Conservation (phyloP, 2,888 invertebrate species). For the Pterostichus madidus region DNA sequence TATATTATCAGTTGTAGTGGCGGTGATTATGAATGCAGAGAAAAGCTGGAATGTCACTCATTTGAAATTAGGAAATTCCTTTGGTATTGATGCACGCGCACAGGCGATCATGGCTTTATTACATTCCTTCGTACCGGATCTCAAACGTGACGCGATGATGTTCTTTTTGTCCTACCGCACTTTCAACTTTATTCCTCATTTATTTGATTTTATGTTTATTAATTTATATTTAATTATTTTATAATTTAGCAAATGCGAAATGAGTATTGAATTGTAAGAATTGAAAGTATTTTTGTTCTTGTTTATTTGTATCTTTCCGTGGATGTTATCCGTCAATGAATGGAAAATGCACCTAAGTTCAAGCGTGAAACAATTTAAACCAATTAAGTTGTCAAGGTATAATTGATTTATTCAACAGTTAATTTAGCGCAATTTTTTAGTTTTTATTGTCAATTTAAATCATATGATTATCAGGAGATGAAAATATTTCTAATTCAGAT, state of each 20-base stretch:
- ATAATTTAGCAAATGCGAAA: too few relatives aligned
- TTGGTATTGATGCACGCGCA: constrained; percentile 31
- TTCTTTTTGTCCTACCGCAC: neutral
- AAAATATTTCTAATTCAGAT: too few relatives aligned
- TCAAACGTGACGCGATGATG: constrained; percentile 10
- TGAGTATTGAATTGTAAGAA: too few relatives aligned
- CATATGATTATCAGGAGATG: too few relatives aligned
- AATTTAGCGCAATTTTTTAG: too few relatives aligned
- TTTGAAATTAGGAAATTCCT: constrained; percentile 53
- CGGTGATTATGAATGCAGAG: constrained; percentile 42
- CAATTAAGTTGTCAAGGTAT: neutral
- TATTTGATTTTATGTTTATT: too few relatives aligned
- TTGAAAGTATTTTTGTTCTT: too few relatives aligned
- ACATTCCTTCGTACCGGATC: constrained; percentile 23
- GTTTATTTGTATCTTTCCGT: neutral
- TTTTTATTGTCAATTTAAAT: too few relatives aligned
- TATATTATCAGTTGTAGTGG: neutral
- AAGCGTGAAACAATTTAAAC: neutral
- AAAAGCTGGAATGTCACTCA: constrained; percentile 42
- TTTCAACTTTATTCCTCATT: constrained; percentile 10
- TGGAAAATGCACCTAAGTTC: neutral
- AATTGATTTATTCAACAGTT: neutral
- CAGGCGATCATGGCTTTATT: constrained; percentile 39
- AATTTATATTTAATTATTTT: too few relatives aligned
- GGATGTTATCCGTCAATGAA: neutral